A percentile compares a stretch with the other conserved stretches of the same genome.
phyloP scores from a whole-genome alignment of 2,113 vertebrate species.

The Fulica atra region DNA sequence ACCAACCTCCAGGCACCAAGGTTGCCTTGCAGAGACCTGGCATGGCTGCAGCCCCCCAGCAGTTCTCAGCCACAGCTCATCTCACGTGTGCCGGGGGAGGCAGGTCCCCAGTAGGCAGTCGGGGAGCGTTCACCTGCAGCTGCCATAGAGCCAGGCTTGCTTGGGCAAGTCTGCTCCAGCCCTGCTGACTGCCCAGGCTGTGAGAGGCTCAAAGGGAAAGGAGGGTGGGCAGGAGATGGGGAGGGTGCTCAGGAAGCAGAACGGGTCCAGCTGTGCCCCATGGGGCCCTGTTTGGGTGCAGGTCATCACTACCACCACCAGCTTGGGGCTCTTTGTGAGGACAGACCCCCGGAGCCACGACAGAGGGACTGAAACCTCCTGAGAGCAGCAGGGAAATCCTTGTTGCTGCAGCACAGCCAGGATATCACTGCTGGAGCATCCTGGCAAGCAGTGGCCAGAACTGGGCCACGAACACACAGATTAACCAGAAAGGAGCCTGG shows the following conservation, averaged over 20 bases:
- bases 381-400: neutral
- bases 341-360: neutral
- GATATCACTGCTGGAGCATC: neutral
- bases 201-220: neutral
- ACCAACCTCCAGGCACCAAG: accelerated
- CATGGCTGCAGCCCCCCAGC: neutral
- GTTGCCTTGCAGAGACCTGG: neutral
- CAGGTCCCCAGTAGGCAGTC: neutral
- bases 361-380: neutral
- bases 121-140: neutral
- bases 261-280: neutral
- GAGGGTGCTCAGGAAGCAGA: neutral
- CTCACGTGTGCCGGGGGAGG: accelerated
- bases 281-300: accelerated
- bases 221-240: neutral
- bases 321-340: neutral
- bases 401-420: neutral
- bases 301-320: too few species aligned
- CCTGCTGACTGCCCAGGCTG: neutral
- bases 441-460: neutral
- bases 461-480: neutral
- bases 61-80: neutral
- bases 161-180: neutral
- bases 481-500: neutral
- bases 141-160: neutral